Conservation (phyloP, 1,140 invertebrate genomes). For the Sipha flava region DNA sequence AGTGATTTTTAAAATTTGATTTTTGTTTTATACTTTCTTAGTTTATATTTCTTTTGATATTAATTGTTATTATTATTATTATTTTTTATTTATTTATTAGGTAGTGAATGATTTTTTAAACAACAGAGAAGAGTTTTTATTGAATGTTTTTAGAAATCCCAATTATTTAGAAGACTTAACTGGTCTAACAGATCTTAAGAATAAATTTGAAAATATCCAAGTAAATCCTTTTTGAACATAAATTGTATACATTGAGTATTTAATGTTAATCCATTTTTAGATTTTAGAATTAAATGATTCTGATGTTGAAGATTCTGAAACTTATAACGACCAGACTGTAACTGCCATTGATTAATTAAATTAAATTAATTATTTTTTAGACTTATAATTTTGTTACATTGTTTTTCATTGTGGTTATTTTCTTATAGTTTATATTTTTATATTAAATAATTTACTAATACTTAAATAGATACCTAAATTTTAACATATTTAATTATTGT, state of each 20-base stretch:
- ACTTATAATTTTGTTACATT: neutral
- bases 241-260: neutral
- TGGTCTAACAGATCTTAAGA: conserved; percentile 67
- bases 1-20: conserved; percentile 42
- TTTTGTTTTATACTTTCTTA: too few species aligned
- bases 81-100: conserved; percentile 41
- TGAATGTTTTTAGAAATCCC: conserved; percentile 75
- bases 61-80: conserved; percentile 2
- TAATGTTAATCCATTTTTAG: conserved; percentile 13
- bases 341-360: neutral
- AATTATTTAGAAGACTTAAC: conserved; percentile 80
- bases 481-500: too few species aligned
- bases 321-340: neutral
- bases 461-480: too few species aligned
- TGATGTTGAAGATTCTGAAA: conserved; percentile 5
- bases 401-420: neutral
- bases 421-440: neutral
- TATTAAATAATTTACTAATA: neutral
- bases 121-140: conserved; percentile 66
- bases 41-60: too few species aligned
- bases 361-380: neutral
- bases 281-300: conserved; percentile 38
- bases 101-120: conserved; percentile 59
- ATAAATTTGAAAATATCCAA: conserved; percentile 54
- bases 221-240: conserved; percentile 44